Percentiles rank a stretch among this genome's conserved stretches.
phyloP scores from a whole-genome alignment of 2,113 vertebrate species.

The Psammodynastes pulverulentus region DNA sequence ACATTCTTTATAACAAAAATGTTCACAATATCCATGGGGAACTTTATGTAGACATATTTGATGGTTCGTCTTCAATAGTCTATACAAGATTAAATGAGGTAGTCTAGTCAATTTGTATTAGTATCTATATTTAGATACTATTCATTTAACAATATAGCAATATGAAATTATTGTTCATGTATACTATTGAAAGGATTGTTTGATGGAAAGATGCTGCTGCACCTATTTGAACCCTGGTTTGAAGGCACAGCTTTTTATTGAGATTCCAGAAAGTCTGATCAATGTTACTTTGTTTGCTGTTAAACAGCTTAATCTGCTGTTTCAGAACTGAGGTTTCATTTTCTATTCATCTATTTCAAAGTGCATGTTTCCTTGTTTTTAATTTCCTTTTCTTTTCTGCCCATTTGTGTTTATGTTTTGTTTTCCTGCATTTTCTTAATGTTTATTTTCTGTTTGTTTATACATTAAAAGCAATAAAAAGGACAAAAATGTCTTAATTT shows the following conservation, averaged over 20 bases:
- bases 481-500: background rate
- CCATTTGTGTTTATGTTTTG: background rate
- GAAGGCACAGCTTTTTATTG: background rate
- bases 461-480: background rate
- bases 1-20: slow-evolving; percentile 43
- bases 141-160: background rate
- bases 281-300: background rate
- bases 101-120: background rate
- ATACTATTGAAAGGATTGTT: background rate
- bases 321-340: background rate
- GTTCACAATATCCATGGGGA: background rate
- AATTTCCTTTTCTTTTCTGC: background rate
- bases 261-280: background rate
- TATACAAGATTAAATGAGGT: background rate
- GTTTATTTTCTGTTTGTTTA: background rate
- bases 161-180: background rate
- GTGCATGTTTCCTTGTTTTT: background rate
- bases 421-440: background rate
- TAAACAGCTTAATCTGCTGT: background rate
- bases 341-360: background rate
- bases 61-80: background rate
- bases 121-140: background rate
- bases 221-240: background rate
- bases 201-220: background rate
- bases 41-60: slow-evolving; percentile 6